Evolutionary conservation across 2,797 vertebrate species (phyloP).

Genomic region (Danionella dracula): DNA sequence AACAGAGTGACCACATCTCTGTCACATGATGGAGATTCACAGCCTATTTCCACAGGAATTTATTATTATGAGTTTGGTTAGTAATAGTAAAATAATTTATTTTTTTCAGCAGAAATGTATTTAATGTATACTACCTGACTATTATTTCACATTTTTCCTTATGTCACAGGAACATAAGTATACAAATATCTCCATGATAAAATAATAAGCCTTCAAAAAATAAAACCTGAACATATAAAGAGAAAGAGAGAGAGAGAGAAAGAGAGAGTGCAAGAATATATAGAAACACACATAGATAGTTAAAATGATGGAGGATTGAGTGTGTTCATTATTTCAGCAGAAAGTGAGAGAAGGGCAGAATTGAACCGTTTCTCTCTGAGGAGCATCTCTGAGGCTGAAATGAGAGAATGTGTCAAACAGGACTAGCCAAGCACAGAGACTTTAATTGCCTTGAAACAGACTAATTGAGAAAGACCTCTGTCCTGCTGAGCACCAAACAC

Average conservation of each 20-base stretch:
- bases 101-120: no score
- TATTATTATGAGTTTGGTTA: no score
- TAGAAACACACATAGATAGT: slow-evolving; percentile 20
- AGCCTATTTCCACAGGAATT: no score
- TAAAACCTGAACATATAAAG: background rate
- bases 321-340: slow-evolving; percentile 27
- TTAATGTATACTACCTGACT: no score
- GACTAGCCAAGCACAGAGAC: slow-evolving; percentile 48
- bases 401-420: slow-evolving; percentile 45
- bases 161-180: no score
- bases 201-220: no score
- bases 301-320: slow-evolving; percentile 25
- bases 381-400: background rate
- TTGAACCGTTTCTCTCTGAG: slow-evolving; percentile 41
- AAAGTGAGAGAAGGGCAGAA: slow-evolving; percentile 33
- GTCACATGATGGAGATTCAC: no score
- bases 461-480: slow-evolving; percentile 48
- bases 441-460: slow-evolving; percentile 45
- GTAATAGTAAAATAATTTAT: no score
- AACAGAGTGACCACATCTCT: no score
- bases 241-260: no score
- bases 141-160: no score
- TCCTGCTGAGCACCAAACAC: background rate
- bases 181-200: no score
- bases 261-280: background rate